phyloP scores from a whole-genome alignment of 2,113 vertebrate genomes.

The Anguilla japonica region DNA sequence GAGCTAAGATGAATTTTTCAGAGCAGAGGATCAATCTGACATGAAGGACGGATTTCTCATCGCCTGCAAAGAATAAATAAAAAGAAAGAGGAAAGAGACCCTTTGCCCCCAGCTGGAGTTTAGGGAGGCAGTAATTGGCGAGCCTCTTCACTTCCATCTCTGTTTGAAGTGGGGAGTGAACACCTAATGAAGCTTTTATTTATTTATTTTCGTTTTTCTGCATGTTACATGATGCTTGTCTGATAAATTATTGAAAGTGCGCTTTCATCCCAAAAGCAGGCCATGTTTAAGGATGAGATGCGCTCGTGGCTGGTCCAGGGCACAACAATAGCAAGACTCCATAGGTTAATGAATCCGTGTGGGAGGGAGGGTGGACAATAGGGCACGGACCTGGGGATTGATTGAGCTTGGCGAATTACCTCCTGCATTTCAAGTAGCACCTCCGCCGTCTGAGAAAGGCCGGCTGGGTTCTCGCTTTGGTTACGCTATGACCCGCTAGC shows the following conservation, averaged over 20 bases:
- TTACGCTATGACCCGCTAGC: slow-evolving; percentile 51
- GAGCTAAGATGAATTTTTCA: slow-evolving; percentile 53
- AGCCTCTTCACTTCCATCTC: slow-evolving; percentile 53
- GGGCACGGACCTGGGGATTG: background rate
- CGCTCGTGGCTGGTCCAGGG: slow-evolving; percentile 26
- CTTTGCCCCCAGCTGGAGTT: slow-evolving; percentile 50
- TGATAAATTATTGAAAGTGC: slow-evolving; percentile 53
- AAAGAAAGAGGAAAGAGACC: slow-evolving; percentile 49
- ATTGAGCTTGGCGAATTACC: background rate
- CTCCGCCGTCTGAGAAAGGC: slow-evolving; percentile 12
- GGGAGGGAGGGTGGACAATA: background rate
- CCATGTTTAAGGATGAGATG: slow-evolving; percentile 32
- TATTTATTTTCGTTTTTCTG: slow-evolving; percentile 29
- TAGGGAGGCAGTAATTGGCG: slow-evolving; percentile 61
- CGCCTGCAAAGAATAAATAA: slow-evolving; percentile 56
- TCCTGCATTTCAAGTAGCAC: slow-evolving; percentile 3
- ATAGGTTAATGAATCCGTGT: slow-evolving; percentile 14
- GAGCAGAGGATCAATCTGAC: slow-evolving; percentile 50
- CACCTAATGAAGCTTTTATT: slow-evolving; percentile 52
- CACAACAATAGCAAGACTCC: slow-evolving; percentile 14
- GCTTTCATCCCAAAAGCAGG: slow-evolving; percentile 48
- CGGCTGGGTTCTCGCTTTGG: slow-evolving; percentile 48
- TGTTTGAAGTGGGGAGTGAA: slow-evolving; percentile 41
- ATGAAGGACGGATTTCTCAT: slow-evolving; percentile 37
- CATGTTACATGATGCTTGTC: slow-evolving; percentile 28